A percentile compares a stretch with the other conserved stretches of the same genome.
Conservation (phyloP, 2,113 vertebrate species). For the Dipodomys merriami region DNA sequence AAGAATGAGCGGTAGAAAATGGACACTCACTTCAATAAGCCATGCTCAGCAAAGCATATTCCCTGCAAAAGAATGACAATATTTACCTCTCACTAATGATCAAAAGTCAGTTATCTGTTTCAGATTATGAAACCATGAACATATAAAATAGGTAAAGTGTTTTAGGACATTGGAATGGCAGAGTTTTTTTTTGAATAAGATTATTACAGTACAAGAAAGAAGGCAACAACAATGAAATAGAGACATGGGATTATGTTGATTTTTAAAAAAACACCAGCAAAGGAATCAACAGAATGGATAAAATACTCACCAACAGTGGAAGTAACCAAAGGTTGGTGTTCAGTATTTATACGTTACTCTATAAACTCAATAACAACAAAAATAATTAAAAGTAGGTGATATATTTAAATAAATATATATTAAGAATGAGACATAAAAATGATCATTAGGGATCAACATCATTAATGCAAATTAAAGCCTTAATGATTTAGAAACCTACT, state of each 20-base stretch:
- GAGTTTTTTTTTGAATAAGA: background rate
- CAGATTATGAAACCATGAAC: background rate
- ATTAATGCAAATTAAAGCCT: background rate
- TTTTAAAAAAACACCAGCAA: background rate
- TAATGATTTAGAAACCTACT: too few relatives aligned
- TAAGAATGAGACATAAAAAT: background rate
- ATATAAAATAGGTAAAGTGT: background rate
- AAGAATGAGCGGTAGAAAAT: too few relatives aligned
- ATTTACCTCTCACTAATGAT: too few relatives aligned
- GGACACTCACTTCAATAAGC: too few relatives aligned
- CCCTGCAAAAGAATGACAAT: too few relatives aligned
- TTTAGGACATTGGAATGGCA: background rate
- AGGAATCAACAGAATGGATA: background rate
- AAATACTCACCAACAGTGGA: background rate
- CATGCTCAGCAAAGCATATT: too few relatives aligned
- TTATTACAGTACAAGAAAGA: too few relatives aligned
- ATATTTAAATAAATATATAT: background rate
- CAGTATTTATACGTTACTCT: too few relatives aligned
- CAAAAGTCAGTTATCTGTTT: too few relatives aligned
- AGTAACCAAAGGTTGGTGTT: background rate
- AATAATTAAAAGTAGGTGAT: background rate
- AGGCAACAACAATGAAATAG: background rate
- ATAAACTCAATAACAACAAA: background rate
- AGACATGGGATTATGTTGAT: background rate
- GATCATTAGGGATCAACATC: background rate